Conservation (phyloP, 2,888 invertebrate genomes). For the Diaphora mendica region DNA sequence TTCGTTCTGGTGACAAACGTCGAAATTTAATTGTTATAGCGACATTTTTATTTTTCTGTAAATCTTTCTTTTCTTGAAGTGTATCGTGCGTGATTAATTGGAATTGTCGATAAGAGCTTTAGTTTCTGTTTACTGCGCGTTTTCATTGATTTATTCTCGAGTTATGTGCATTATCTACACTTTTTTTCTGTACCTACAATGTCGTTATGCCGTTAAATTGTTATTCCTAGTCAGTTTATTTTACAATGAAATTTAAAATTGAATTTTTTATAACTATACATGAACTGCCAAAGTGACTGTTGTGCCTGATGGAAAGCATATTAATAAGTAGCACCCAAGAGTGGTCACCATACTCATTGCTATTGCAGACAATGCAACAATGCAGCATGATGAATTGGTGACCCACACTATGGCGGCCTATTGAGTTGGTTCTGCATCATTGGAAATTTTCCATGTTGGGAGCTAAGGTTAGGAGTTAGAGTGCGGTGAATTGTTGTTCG, state of each 20-base stretch:
- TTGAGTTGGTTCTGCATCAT: too few species aligned
- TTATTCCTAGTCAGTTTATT: not conserved
- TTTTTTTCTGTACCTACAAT: not conserved
- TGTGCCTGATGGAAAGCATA: too few species aligned
- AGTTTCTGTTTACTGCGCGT: constrained; percentile 16
- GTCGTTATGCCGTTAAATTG: not conserved
- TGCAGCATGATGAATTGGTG: too few species aligned
- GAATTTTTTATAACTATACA: too few species aligned
- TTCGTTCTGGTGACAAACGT: constrained; percentile 69
- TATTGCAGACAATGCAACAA: too few species aligned
- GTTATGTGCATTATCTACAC: constrained; percentile 4
- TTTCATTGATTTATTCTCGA: not conserved
- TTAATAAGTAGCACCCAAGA: too few species aligned
- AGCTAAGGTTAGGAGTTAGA: not conserved
- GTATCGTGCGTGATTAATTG: constrained; percentile 22
- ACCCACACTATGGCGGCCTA: too few species aligned
- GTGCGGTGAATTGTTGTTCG: not conserved
- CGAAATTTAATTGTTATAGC: constrained; percentile 37
- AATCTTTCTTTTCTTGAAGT: not conserved
- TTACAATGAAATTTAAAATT: not conserved
- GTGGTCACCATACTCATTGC: too few species aligned
- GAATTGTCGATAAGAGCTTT: constrained; percentile 14
- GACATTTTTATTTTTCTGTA: constrained; percentile 11
- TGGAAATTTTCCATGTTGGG: not conserved
- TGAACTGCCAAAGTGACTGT: too few species aligned